A percentile compares a stretch with the other conserved stretches of the same genome.
Conservation (phyloP, 2,113 vertebrate genomes). For the Pomatostomus ruficeps region DNA sequence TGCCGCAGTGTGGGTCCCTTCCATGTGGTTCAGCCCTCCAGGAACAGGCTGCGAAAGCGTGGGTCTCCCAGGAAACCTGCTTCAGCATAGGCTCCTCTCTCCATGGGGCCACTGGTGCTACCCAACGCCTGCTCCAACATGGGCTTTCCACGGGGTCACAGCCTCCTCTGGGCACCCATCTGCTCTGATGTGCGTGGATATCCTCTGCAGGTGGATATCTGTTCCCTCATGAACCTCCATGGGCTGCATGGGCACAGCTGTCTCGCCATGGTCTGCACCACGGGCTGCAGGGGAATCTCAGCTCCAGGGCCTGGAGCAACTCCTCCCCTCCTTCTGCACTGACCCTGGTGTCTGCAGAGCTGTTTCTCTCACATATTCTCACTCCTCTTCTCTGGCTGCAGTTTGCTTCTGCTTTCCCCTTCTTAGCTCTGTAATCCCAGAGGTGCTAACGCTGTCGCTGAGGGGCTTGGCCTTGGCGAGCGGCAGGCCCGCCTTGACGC, state of each 20-base stretch:
- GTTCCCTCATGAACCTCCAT: fast-evolving
- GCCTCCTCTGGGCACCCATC: neutral
- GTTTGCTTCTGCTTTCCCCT: neutral
- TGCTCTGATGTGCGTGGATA: fast-evolving
- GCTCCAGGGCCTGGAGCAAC: fast-evolving
- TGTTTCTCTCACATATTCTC: neutral
- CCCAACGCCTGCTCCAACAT: neutral
- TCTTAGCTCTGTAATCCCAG: neutral
- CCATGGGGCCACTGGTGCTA: neutral
- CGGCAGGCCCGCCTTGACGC: neutral
- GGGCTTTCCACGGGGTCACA: neutral
- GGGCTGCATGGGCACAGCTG: neutral
- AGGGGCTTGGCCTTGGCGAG: neutral
- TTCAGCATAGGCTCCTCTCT: neutral
- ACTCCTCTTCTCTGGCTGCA: neutral
- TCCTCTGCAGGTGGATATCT: neutral
- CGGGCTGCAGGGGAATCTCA: fast-evolving
- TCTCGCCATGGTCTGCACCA: neutral
- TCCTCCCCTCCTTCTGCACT: neutral
- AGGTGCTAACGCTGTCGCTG: fast-evolving
- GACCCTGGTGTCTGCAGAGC: neutral
- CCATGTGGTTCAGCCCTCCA: fast-evolving
- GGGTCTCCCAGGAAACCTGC: neutral
- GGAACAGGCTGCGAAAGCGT: neutral
- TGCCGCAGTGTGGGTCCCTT: neutral